Evolutionary conservation across 2,888 invertebrate genomes (phyloP), one percentile per base, ranked within the genome.

Genomic region (Neocrepidodera transversa): DNA sequence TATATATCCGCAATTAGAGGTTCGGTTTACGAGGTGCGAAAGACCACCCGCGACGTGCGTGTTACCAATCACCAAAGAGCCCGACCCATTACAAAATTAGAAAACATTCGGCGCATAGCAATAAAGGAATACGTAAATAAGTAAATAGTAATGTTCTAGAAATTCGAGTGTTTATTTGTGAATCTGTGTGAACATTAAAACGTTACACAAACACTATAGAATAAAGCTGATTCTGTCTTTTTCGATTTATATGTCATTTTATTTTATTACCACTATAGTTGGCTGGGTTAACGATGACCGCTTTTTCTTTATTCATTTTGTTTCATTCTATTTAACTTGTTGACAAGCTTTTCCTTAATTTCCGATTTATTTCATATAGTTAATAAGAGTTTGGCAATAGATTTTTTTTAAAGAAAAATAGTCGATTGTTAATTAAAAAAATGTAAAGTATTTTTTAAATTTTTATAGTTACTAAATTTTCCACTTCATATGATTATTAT

Each of bases 161-260:
- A 78, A 77, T 73, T 74, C 77, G 76, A 78, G 78, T 78, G 78
- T 78, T 78, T 78, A 78, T 78, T 78, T 78, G 77, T 77, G 75
- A 77, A 75, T 72, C 71, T 70, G 74, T 71, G 76, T 74, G 74
- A 76, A 75, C 77, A 75, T 76, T 73, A 72, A 74, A n/a, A 70
- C 68, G 70, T 71, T 72, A 74, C 71, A 74, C 73, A 74, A 74
- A 74, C 69, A 69, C 50, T 36, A 47, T 48, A 23, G 32, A 40
- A 68, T 61, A 59, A 59, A 56, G 63, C 56, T 61, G 50, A 36
- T 52, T 53, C 58, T 63, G 48, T 58, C 40, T 45, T 51, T 48
- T 13, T 11, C 26, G 47, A 58, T 53, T 53, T 53, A 40, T n/a
- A n/a, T 52, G 18, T 40, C 52, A 23, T 36, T 48, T 53, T 13